Evolutionary conservation across 1,140 invertebrate genomes (phyloP).

Genomic region (Drosophila kurseongensis): DNA sequence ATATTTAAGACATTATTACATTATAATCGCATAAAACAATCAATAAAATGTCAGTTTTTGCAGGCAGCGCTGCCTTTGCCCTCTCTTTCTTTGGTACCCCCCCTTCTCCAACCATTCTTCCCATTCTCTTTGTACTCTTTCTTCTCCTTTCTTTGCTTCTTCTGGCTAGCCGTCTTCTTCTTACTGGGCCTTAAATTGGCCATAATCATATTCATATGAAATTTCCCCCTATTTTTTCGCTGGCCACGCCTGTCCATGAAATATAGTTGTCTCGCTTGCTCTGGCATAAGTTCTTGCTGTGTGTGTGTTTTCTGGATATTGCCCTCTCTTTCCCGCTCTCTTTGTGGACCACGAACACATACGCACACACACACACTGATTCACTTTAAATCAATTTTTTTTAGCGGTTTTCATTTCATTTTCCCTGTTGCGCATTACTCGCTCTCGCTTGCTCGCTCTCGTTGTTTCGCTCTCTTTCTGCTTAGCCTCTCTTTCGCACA

Average conservation of each 20-base stretch:
- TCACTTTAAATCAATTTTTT: slow-evolving; percentile 82
- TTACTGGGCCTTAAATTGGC: slow-evolving; percentile 51
- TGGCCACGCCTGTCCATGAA: slow-evolving; percentile 58
- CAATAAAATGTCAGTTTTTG: slow-evolving; percentile 78
- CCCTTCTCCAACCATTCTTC: not conserved
- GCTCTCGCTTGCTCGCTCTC: slow-evolving; percentile 20
- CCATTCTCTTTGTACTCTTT: not conserved
- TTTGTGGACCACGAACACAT: slow-evolving; percentile 7
- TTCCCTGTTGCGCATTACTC: slow-evolving; percentile 66
- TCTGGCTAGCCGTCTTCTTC: slow-evolving; percentile 20
- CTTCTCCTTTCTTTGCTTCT: slow-evolving; percentile 8
- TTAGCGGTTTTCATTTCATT: slow-evolving; percentile 81
- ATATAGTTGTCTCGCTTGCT: slow-evolving; percentile 42
- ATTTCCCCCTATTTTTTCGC: slow-evolving; percentile 71
- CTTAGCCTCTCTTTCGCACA: slow-evolving; percentile 36
- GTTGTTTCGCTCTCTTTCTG: slow-evolving; percentile 9
- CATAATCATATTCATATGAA: slow-evolving; percentile 57
- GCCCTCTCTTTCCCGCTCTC: slow-evolving; percentile 4
- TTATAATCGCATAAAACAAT: slow-evolving; percentile 84
- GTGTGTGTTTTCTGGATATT: not conserved
- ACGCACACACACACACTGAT: slow-evolving; percentile 54
- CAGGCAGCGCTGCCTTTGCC: slow-evolving; percentile 36
- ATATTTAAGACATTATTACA: slow-evolving; percentile 84
- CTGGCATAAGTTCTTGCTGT: not conserved
- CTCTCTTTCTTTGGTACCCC: not conserved